These are phyloP conservation scores for Tangara arthus DNA, from an alignment of 2,797 vertebrate genomes.

Conservation along the genomic window DNA sequence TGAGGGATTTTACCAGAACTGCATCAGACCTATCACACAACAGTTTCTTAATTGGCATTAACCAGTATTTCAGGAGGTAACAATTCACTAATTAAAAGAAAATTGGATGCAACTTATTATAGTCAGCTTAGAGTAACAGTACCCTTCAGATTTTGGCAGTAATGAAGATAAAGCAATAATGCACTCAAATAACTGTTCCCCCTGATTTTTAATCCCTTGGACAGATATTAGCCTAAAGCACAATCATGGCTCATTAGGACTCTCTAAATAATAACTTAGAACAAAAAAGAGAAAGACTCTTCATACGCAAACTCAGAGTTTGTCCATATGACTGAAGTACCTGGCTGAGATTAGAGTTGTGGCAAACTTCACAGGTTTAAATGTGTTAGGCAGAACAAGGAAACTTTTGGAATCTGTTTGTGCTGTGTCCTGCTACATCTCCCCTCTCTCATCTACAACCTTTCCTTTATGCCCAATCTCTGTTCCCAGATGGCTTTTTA, in stretches of 20 bases:
- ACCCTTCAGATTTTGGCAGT: conserved; percentile 31
- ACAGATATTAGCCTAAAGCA: conserved; percentile 39
- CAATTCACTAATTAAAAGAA: conserved; percentile 59
- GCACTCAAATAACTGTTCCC: conserved; percentile 33
- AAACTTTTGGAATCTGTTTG: neutral
- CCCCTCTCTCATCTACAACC: neutral
- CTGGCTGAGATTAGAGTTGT: neutral
- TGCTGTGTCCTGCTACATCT: neutral
- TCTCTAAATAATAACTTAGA: conserved; percentile 44
- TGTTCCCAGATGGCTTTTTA: neutral
- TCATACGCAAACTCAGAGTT: neutral
- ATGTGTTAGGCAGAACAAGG: neutral
- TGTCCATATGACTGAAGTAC: neutral
- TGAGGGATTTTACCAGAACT: neutral
- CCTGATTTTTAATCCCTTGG: conserved; percentile 17
- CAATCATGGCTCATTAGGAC: conserved; percentile 41
- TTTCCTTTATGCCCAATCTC: neutral
- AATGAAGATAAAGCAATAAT: conserved; percentile 59
- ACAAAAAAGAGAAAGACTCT: conserved; percentile 23
- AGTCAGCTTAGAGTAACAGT: conserved; percentile 37
- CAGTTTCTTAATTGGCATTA: conserved; percentile 32
- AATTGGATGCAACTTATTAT: conserved; percentile 34
- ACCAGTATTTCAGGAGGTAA: conserved; percentile 31
- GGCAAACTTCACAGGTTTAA: conserved; percentile 7
- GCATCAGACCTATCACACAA: neutral